Conservation (phyloP, 1,140 invertebrate species). For the Cecropterus lyciades region DNA sequence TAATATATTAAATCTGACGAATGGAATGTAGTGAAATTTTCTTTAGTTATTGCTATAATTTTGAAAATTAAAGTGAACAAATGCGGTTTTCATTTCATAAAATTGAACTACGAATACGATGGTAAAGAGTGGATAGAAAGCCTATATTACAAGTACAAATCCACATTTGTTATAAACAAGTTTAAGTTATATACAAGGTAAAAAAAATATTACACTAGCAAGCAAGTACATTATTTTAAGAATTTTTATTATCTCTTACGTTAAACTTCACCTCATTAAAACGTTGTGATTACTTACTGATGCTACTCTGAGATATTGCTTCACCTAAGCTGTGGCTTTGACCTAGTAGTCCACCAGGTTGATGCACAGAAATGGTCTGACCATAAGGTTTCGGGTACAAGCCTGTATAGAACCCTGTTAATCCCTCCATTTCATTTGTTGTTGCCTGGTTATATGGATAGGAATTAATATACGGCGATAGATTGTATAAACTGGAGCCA, state of each 20-base stretch:
- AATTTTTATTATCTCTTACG: too few relatives aligned
- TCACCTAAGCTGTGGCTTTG: slow-evolving; percentile 12
- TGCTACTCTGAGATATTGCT: slow-evolving; percentile 7
- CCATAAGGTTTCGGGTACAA: slow-evolving; percentile 26
- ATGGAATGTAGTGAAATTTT: slow-evolving; percentile 1
- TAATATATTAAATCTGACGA: slow-evolving; percentile 20
- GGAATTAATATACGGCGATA: slow-evolving; percentile 19
- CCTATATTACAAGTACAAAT: too few relatives aligned
- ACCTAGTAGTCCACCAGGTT: slow-evolving; percentile 24
- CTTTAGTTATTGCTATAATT: neutral
- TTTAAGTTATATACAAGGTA: too few relatives aligned
- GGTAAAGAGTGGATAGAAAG: too few relatives aligned
- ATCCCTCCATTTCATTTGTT: slow-evolving; percentile 4
- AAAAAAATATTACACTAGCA: too few relatives aligned
- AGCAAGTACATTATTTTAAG: too few relatives aligned
- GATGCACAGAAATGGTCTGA: slow-evolving; percentile 28
- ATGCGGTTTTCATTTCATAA: neutral
- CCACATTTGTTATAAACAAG: too few relatives aligned
- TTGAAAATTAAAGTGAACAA: neutral
- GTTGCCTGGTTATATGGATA: slow-evolving; percentile 24
- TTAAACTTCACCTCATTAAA: too few relatives aligned
- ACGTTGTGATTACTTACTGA: slow-evolving; percentile 4
- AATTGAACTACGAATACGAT: neutral
- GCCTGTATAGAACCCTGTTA: slow-evolving; percentile 35
- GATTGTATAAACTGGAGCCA: neutral